Percentiles rank a stretch among this genome's conserved stretches.
Evolutionary conservation across 2,888 invertebrate species (phyloP).

Genomic region (Sminthurides aquaticus): DNA sequence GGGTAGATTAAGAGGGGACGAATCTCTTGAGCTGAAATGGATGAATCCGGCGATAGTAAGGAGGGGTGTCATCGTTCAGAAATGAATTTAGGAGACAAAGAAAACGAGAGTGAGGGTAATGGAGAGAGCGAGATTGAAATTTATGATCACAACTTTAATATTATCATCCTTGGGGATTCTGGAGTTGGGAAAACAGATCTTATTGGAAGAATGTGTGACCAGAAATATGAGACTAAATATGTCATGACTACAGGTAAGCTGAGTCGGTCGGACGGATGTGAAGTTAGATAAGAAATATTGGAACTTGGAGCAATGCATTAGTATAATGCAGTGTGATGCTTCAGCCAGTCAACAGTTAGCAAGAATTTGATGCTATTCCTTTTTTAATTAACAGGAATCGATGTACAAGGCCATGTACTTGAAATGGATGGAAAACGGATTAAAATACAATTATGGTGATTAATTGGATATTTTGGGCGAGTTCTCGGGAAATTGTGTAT

Average conservation of each 20-base stretch:
- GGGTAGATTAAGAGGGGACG: too few species aligned
- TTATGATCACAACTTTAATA: conserved; percentile 16
- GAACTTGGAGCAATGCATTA: too few species aligned
- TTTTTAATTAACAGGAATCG: conserved; percentile 19
- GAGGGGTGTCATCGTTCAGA: too few species aligned
- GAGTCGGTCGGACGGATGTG: too few species aligned
- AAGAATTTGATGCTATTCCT: background rate
- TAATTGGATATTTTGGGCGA: too few species aligned
- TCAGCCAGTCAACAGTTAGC: too few species aligned
- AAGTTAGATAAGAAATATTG: too few species aligned
- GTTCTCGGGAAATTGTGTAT: background rate
- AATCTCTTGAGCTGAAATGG: too few species aligned
- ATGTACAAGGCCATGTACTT: conserved; percentile 16
- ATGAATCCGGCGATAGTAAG: too few species aligned
- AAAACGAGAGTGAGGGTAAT: conserved; percentile 2
- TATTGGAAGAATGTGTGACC: conserved; percentile 21
- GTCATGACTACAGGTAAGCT: conserved; percentile 22
- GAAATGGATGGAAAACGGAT: conserved; percentile 18
- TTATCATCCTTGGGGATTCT: conserved; percentile 23
- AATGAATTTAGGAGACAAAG: too few species aligned
- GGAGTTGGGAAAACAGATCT: conserved; percentile 27
- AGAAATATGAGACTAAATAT: conserved; percentile 22
- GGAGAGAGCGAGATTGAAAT: conserved; percentile 3
- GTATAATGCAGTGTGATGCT: too few species aligned
- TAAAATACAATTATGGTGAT: conserved; percentile 26